Conservation (phyloP, 2,888 invertebrate species). For the Mimas tiliae region DNA sequence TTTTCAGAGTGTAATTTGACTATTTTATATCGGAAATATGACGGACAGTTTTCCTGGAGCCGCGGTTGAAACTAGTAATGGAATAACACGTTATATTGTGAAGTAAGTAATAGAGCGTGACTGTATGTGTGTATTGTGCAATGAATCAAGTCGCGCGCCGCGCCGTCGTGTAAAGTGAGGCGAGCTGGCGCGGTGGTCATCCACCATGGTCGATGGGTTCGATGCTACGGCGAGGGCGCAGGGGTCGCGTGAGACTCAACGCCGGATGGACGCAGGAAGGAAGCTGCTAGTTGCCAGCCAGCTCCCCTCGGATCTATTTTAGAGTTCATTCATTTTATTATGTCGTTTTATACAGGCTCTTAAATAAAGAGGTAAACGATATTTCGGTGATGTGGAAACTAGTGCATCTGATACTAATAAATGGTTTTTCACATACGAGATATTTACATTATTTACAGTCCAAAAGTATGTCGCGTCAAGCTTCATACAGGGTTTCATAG, state of each 20-base stretch:
- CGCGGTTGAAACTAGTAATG: too few relatives aligned
- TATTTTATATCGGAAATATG: too few relatives aligned
- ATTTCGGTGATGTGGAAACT: neutral
- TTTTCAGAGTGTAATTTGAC: too few relatives aligned
- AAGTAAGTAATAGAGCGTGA: neutral
- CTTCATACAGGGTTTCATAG: too few relatives aligned
- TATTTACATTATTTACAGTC: too few relatives aligned
- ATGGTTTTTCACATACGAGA: too few relatives aligned
- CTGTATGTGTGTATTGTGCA: neutral
- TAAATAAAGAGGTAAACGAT: conserved; percentile 26
- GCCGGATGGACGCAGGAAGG: conserved; percentile 83
- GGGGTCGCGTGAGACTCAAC: conserved; percentile 77
- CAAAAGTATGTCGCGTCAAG: too few relatives aligned
- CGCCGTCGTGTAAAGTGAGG: conserved; percentile 27
- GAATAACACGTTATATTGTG: too few relatives aligned
- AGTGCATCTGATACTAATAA: neutral
- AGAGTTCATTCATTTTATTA: conserved; percentile 75
- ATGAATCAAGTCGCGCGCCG: neutral
- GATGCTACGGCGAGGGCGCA: conserved; percentile 39
- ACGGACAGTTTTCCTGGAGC: too few relatives aligned
- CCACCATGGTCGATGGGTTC: conserved; percentile 43
- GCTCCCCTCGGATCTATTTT: conserved; percentile 82
- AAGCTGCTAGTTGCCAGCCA: conserved; percentile 81
- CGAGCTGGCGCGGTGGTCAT: conserved; percentile 48
- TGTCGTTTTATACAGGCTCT: conserved; percentile 59